Percentiles rank a stretch among this genome's conserved stretches.
These are phyloP conservation scores for Megaceryle alcyon DNA, from an alignment of 2,797 vertebrate species.

Conservation along the genomic window DNA sequence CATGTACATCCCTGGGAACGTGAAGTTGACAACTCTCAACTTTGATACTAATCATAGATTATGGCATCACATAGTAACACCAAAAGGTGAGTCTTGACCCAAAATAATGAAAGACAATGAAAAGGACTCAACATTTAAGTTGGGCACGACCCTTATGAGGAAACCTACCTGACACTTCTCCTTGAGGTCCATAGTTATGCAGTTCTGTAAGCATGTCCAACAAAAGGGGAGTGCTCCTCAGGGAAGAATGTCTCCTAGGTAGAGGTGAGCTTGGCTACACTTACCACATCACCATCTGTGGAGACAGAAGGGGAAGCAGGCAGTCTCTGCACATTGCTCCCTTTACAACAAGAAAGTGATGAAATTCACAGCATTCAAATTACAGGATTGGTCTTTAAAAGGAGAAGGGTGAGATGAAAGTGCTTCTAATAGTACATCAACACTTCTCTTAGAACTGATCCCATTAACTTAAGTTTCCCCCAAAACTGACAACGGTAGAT, in stretches of 20 bases:
- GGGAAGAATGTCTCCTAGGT: constrained; percentile 61
- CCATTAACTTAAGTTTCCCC: not conserved
- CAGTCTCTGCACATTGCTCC: not conserved
- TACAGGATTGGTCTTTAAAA: not conserved
- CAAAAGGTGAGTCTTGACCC: not conserved
- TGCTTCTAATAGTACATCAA: not conserved
- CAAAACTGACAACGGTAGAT: not conserved
- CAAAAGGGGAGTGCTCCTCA: constrained; percentile 56
- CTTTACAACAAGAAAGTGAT: not conserved
- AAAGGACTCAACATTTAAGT: not conserved
- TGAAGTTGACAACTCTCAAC: not conserved
- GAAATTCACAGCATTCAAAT: not conserved
- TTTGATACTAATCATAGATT: not conserved
- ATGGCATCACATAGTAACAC: not conserved
- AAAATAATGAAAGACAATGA: not conserved
- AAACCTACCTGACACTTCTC: constrained; percentile 90
- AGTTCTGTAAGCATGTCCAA: constrained; percentile 86
- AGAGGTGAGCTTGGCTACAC: constrained; percentile 33
- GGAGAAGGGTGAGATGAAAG: not conserved
- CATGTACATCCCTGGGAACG: not conserved
- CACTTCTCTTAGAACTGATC: not conserved
- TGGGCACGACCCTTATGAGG: not conserved
- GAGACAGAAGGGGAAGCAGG: constrained; percentile 44
- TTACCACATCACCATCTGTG: constrained; percentile 64
- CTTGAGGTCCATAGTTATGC: constrained; percentile 87